Conservation (phyloP, 1,140 invertebrate species). For the Homarus americanus region DNA sequence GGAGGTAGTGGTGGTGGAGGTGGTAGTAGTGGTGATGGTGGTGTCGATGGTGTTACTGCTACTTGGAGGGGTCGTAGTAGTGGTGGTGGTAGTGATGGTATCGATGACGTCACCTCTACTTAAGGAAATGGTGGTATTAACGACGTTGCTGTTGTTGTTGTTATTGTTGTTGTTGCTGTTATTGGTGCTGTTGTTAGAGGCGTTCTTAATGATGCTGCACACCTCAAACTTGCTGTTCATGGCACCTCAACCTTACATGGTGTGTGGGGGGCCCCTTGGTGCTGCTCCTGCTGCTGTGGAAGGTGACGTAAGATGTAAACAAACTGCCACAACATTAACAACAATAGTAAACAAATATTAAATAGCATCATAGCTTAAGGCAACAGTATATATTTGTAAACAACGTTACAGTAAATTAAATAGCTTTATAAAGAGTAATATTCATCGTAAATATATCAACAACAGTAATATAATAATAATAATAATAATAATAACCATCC, state of each 20-base stretch:
- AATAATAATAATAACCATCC: not conserved
- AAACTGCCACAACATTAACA: no score
- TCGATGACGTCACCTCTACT: not conserved
- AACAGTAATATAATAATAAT: no score
- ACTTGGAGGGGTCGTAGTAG: not conserved
- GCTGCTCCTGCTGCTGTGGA: slow-evolving; percentile 1
- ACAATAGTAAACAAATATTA: no score
- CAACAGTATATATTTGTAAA: not conserved
- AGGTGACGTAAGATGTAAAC: no score
- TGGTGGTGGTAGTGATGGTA: not conserved
- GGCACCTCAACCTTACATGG: slow-evolving; percentile 55
- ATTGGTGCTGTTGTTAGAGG: slow-evolving; percentile 12
- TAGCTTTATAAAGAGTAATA: not conserved
- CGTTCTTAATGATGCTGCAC: slow-evolving; percentile 35
- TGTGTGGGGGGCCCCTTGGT: not conserved
- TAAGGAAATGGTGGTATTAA: not conserved
- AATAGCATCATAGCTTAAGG: no score
- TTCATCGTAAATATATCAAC: no score
- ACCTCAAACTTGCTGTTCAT: slow-evolving; percentile 58
- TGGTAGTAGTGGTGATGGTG: not conserved
- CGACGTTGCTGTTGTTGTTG: not conserved
- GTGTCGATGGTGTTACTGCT: not conserved
- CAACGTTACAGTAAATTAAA: no score
- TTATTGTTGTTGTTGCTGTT: not conserved
- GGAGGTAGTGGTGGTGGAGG: not conserved